Evolutionary conservation across 2,797 vertebrate genomes (phyloP).

Genomic region (Falco naumanni): DNA sequence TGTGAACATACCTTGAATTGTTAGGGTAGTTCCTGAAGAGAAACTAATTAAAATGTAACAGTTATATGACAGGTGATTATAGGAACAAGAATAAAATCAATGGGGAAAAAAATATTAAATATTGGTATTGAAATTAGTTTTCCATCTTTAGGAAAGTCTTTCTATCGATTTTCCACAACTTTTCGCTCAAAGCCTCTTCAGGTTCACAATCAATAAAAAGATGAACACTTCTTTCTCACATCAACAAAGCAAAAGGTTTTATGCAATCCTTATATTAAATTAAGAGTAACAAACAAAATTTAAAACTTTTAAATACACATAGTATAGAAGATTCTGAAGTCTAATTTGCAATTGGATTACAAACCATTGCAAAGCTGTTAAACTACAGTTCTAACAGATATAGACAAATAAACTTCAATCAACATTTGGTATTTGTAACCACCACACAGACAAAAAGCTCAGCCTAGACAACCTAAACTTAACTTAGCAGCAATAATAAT

Average conservation of each 20-base stretch:
- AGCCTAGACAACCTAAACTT: background rate
- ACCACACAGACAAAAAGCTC: background rate
- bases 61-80: background rate
- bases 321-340: background rate
- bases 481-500: background rate
- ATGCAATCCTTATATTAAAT: background rate
- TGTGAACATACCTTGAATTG: background rate
- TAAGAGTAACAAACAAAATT: background rate
- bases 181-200: background rate
- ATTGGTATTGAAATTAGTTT: background rate
- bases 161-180: background rate
- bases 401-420: background rate
- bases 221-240: background rate
- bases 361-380: background rate
- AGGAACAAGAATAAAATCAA: background rate
- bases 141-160: background rate
- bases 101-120: background rate
- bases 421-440: background rate
- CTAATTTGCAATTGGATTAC: background rate
- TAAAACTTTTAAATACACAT: background rate
- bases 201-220: background rate
- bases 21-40: background rate
- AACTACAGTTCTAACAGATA: background rate
- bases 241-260: background rate
- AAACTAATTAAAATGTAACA: background rate